Percentiles rank a stretch among this genome's conserved stretches.
phyloP scores from a whole-genome alignment of 2,888 invertebrate species.

The Sicus ferrugineus region DNA sequence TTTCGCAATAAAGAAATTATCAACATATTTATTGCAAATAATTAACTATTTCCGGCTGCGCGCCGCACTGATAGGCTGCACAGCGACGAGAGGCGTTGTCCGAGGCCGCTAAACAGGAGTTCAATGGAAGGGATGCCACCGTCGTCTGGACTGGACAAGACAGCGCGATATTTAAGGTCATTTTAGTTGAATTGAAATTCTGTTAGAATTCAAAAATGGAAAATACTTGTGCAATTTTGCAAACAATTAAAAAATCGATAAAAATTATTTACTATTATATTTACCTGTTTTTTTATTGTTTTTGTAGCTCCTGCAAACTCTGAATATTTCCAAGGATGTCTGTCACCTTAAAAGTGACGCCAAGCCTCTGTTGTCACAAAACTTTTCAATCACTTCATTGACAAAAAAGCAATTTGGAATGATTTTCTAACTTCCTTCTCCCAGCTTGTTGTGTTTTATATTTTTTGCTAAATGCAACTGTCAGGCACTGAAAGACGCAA shows the following conservation, averaged over 20 bases:
- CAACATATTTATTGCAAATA: not conserved
- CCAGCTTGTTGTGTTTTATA: constrained; percentile 21
- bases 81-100: not conserved
- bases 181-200: no score
- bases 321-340: not conserved
- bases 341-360: not conserved
- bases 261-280: no score
- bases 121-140: not conserved
- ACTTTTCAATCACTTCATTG: not conserved
- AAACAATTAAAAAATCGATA: not conserved
- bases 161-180: not conserved
- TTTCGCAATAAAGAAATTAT: no score
- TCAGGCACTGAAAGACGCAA: constrained; percentile 18
- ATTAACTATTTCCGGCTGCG: not conserved
- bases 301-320: not conserved
- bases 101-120: not conserved
- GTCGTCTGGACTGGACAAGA: no score
- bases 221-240: no score
- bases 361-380: not conserved
- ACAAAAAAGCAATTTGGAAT: constrained; percentile 23
- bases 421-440: no score
- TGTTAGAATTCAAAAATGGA: no score
- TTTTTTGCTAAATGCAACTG: constrained; percentile 14
- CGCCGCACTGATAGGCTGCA: not conserved
- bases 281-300: not conserved